Evolutionary conservation across 2,113 vertebrate species (phyloP).

Genomic region (Oryzias celebensis): DNA sequence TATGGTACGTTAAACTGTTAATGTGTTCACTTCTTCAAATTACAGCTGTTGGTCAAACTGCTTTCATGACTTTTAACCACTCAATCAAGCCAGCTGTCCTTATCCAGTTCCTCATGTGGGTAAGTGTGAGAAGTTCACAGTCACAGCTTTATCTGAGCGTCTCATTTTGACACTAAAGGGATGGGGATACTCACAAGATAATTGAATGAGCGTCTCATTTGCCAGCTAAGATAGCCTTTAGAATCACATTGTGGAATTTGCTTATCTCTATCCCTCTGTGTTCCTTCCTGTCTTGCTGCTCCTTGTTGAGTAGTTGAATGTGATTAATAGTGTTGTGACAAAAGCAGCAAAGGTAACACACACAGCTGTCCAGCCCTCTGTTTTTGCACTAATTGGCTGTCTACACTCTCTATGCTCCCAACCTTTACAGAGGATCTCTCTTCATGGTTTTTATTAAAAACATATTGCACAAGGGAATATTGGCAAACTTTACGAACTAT

Average conservation of each 20-base stretch:
- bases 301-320: conserved; percentile 35
- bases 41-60: conserved; percentile 7
- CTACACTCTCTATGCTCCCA: conserved; percentile 16
- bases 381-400: conserved; percentile 40
- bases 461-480: conserved; percentile 7
- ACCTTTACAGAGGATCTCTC: conserved; percentile 1
- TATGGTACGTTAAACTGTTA: not conserved
- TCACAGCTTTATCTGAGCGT: conserved; percentile 15
- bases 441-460: conserved; percentile 1
- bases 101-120: conserved; percentile 43
- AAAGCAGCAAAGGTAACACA: conserved; percentile 41
- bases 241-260: conserved; percentile 45
- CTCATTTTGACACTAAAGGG: conserved; percentile 4
- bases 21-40: not conserved
- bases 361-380: conserved; percentile 18
- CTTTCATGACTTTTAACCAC: conserved; percentile 21
- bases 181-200: conserved; percentile 15
- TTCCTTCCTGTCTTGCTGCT: conserved; percentile 7
- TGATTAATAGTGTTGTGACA: conserved; percentile 69
- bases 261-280: conserved; percentile 22
- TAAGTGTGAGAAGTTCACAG: conserved; percentile 21
- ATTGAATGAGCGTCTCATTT: conserved; percentile 57
- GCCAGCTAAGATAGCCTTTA: conserved; percentile 45
- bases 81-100: conserved; percentile 29
- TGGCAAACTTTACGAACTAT: conserved; percentile 34